Conservation (phyloP, 2,113 vertebrate genomes). For the Dolichallabes microphthalmus region DNA sequence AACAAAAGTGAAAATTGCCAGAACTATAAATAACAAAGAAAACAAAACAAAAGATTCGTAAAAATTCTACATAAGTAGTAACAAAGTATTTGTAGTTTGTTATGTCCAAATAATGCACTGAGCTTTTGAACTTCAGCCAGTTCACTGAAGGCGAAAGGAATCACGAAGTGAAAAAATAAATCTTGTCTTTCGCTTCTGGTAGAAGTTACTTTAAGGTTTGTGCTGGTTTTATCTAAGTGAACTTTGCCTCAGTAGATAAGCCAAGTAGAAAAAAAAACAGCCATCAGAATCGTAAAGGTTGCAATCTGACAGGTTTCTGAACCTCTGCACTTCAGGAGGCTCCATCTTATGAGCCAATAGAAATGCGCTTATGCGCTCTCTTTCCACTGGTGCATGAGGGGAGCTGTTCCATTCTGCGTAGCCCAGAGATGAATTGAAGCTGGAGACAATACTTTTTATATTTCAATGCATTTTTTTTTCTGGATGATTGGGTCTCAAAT, state of each 20-base stretch:
- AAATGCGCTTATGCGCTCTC: neutral
- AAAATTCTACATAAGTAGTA: no score
- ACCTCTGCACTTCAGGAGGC: neutral
- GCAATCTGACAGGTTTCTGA: neutral
- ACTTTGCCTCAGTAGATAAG: neutral
- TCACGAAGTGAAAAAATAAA: neutral
- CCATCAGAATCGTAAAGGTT: neutral
- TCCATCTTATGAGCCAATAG: neutral
- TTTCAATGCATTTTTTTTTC: neutral
- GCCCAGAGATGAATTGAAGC: neutral
- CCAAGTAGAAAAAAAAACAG: neutral
- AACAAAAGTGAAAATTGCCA: no score
- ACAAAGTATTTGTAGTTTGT: no score
- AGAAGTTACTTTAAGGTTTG: neutral
- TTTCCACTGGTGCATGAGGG: neutral
- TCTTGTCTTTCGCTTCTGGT: neutral
- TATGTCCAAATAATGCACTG: no score
- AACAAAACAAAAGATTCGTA: no score
- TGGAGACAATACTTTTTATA: neutral
- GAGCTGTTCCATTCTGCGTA: neutral
- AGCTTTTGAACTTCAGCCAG: neutral
- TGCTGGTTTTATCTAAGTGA: neutral
- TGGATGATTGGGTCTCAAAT: neutral
- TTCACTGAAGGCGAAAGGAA: neutral
- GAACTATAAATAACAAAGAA: no score